Evolutionary conservation across 1,140 invertebrate species (phyloP), one percentile per base, ranked within the genome.

Genomic region (Drosophila chauvacae): DNA sequence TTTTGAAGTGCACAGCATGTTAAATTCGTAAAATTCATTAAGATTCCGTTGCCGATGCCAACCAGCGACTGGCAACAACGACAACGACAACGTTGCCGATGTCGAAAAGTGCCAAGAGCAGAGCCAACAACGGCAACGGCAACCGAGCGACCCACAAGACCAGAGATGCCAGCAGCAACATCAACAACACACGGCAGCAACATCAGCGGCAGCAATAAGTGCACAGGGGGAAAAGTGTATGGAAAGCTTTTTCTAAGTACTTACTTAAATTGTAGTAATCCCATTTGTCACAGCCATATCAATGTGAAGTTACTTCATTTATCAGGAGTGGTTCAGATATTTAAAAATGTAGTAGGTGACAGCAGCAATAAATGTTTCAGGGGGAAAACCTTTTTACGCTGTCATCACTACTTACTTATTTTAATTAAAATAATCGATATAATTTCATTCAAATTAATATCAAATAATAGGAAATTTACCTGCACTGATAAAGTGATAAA

Each of bases 11-110:
- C 84, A 90, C 85, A 88, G 85, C 85, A 88, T 90, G 84, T 88
- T 88, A 88, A 88, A 88, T 88, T 88, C 84, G 84, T 88, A 90
- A 90, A 88, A 88, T 88, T 88, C 85, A 88, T 88, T 88, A 88
- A 88, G 84, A 88, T 90, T 88, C 84, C 85, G 84, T 88, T 87
- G 84, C 85, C 85, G 86, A 88, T 90, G 85, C 84, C 86, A 85
- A 83, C 73, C 84, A 74, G 55, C 70, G 68, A 64, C 76, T 72
- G 69, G 53, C 69, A 61, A 56, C 65, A 58, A 62, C 55, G 45
- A 42, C 73, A 35, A 61, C 75, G 37, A 68, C 74, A 57, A 72
- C 58, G 68, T 64, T 50, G 70, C 62, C 66, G 80, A 80, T 77
- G 85, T 83, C 69, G 80, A 90, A 88, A 87, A 90, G 80, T 90